A percentile compares a stretch with the other conserved stretches of the same genome.
Evolutionary conservation across 1,140 invertebrate species (phyloP).

Genomic region (Chrysopa pallens): DNA sequence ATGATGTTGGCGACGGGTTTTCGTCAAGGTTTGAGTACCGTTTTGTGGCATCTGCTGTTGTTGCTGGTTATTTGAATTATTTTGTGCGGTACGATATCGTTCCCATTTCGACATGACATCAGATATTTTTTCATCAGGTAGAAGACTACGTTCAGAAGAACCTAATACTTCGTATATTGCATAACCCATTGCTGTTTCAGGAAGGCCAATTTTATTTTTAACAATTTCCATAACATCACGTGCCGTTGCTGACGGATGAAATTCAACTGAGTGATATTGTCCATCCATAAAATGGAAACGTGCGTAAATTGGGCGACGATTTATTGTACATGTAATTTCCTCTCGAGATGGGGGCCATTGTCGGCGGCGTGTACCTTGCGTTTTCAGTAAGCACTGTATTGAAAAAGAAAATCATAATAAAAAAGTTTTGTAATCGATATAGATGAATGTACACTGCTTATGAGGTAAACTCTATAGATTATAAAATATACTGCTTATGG

Average conservation of each 20-base stretch:
- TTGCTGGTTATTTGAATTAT: conserved; percentile 29
- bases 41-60: conserved; percentile 14
- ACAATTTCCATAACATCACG: conserved; percentile 76
- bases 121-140: conserved; percentile 72
- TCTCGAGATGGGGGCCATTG: conserved; percentile 86
- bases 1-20: conserved; percentile 29
- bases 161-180: conserved; percentile 40
- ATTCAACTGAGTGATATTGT: conserved; percentile 86
- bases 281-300: conserved; percentile 88
- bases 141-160: conserved; percentile 63
- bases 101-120: conserved; percentile 96
- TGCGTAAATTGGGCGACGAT: conserved; percentile 75
- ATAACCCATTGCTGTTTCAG: conserved; percentile 54
- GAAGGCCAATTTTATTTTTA: conserved; percentile 81
- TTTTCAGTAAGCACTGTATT: conserved; percentile 57
- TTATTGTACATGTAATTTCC: conserved; percentile 84
- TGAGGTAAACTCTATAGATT: background rate
- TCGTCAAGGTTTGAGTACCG: conserved; percentile 11
- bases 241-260: conserved; percentile 87
- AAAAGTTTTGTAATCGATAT: background rate
- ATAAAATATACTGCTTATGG: too few relatives aligned
- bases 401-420: conserved; percentile 2
- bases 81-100: conserved; percentile 43
- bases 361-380: conserved; percentile 66
- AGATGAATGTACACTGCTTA: conserved; percentile 1